phyloP scores from a whole-genome alignment of 2,888 invertebrate genomes.

The Willowsia nigromaculata region DNA sequence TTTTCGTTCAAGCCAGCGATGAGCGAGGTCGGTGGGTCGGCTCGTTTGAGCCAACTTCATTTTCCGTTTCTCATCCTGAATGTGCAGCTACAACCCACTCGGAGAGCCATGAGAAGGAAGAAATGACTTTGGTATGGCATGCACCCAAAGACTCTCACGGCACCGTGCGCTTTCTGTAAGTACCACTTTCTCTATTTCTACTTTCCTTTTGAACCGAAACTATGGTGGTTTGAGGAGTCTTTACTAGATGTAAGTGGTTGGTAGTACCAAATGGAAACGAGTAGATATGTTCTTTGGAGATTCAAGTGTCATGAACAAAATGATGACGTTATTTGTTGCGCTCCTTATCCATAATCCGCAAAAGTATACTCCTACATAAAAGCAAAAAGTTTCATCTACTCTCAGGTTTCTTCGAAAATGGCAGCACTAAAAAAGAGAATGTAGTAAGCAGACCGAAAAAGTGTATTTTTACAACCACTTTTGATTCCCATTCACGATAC shows the following conservation, averaged over 20 bases:
- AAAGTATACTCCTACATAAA: not conserved
- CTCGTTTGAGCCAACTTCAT: constrained; percentile 77
- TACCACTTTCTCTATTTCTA: constrained; percentile 48
- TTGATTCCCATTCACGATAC: not conserved
- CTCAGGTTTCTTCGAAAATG: constrained; percentile 5
- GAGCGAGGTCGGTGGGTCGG: constrained; percentile 77
- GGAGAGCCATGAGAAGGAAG: constrained; percentile 78
- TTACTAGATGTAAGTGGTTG: constrained; percentile 7
- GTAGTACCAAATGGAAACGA: not conserved
- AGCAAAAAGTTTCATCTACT: not conserved
- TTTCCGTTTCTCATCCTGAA: constrained; percentile 77
- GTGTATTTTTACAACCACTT: not conserved
- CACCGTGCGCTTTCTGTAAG: constrained; percentile 78
- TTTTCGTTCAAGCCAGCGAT: constrained; percentile 78
- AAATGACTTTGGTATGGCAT: constrained; percentile 77
- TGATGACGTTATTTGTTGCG: not conserved
- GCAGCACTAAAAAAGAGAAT: not conserved
- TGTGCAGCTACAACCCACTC: constrained; percentile 75
- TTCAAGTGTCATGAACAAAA: too few species aligned
- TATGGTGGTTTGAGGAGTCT: not conserved
- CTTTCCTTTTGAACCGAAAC: not conserved
- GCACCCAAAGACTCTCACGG: constrained; percentile 75
- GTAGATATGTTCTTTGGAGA: too few species aligned
- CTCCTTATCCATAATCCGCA: too few species aligned
- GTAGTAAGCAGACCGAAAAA: not conserved